Conservation (phyloP, 64 coral and sea anemone genomes). For the Platygyra sinensis region DNA sequence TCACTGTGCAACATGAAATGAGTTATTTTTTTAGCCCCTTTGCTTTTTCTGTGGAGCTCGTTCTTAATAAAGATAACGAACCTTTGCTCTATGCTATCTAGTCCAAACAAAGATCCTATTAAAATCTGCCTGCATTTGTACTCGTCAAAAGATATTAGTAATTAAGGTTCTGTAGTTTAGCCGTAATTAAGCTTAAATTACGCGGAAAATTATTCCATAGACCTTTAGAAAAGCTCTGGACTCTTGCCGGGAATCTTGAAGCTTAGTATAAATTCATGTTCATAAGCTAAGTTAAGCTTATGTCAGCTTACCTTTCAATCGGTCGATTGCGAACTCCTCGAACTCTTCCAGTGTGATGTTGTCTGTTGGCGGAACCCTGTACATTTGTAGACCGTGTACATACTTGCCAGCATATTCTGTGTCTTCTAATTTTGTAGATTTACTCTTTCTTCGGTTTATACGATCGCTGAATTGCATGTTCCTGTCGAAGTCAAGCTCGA, state of each 20-base stretch:
- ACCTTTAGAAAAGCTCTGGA: background rate
- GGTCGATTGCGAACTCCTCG: slow-evolving; percentile 87
- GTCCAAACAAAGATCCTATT: no score
- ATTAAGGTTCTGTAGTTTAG: no score
- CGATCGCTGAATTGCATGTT: slow-evolving; percentile 1
- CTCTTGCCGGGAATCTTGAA: no score
- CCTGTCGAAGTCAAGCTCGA: background rate
- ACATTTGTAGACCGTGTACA: slow-evolving; percentile 82
- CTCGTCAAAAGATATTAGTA: background rate
- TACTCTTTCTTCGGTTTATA: background rate
- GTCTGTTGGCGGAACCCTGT: slow-evolving; percentile 85
- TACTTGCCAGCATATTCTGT: slow-evolving; percentile 11
- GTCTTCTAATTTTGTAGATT: background rate
- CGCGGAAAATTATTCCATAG: background rate
- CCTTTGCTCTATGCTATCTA: no score
- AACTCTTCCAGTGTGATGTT: slow-evolving; percentile 98
- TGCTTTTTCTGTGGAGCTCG: no score
- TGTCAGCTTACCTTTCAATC: slow-evolving; percentile 99
- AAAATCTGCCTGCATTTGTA: no score
- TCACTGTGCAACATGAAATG: no score
- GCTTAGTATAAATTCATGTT: background rate
- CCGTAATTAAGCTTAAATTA: background rate
- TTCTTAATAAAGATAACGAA: no score
- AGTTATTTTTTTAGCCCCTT: no score
- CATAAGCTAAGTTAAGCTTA: background rate